These are phyloP conservation scores for Drosophila elegans DNA, from an alignment of 1,140 invertebrate genomes.

Conservation along the genomic window DNA sequence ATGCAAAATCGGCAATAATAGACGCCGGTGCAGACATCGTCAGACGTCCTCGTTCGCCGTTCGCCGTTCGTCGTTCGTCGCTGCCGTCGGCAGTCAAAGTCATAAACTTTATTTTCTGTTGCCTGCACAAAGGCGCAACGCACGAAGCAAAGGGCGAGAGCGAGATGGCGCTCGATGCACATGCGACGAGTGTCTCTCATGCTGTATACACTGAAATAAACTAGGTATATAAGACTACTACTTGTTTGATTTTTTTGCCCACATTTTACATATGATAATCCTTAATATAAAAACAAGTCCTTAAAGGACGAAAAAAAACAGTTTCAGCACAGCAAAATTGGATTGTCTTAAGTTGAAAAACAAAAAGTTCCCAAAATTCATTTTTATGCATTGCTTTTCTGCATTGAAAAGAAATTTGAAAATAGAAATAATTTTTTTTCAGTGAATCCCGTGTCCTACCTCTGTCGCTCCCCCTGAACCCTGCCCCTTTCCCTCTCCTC, in stretches of 20 bases:
- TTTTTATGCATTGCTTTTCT: too few relatives aligned
- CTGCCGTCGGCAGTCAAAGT: conserved; percentile 76
- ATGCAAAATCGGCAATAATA: conserved; percentile 73
- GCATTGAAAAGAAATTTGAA: too few relatives aligned
- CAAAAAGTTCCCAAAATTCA: too few relatives aligned
- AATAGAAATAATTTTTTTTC: neutral
- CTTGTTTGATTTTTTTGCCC: too few relatives aligned
- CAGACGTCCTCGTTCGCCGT: conserved; percentile 20
- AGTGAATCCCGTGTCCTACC: conserved; percentile 10
- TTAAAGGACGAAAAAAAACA: too few relatives aligned
- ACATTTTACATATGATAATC: too few relatives aligned
- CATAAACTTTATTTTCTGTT: conserved; percentile 83
- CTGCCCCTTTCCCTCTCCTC: neutral
- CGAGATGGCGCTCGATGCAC: conserved; percentile 18
- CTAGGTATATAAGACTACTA: too few relatives aligned
- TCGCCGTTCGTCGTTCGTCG: conserved; percentile 11
- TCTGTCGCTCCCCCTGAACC: neutral
- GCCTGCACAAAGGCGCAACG: conserved; percentile 77
- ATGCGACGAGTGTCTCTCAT: conserved; percentile 36
- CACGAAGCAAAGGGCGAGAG: conserved; percentile 11
- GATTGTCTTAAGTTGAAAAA: too few relatives aligned
- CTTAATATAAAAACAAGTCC: too few relatives aligned
- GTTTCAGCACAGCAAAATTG: too few relatives aligned
- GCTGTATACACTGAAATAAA: conserved; percentile 12
- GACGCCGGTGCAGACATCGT: conserved; percentile 68